Percentiles rank a stretch among this genome's conserved stretches.
These are phyloP conservation scores for Acronicta alni DNA, from an alignment of 2,888 invertebrate species.

Conservation along the genomic window DNA sequence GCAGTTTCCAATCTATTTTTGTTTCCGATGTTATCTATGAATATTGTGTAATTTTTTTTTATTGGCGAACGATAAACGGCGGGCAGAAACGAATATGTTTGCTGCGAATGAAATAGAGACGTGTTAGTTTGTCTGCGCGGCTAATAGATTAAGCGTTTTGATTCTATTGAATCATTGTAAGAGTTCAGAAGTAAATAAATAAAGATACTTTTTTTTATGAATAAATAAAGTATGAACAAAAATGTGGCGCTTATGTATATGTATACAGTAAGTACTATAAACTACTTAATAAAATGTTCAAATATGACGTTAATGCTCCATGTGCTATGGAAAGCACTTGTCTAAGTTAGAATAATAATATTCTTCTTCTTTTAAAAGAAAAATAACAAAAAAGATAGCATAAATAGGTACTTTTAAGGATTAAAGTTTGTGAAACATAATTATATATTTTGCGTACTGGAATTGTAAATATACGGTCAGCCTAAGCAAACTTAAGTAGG, in stretches of 20 bases:
- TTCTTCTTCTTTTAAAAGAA: no score
- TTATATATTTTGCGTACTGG: no score
- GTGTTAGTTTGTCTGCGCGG: slow-evolving; percentile 1
- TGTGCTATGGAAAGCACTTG: background rate
- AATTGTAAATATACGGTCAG: background rate
- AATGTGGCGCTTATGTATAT: background rate
- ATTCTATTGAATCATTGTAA: background rate
- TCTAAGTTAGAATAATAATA: background rate
- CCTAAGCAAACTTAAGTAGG: slow-evolving; percentile 15
- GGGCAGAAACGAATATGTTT: slow-evolving; percentile 45
- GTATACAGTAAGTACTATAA: no score
- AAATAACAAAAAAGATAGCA: no score
- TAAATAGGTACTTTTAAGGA: no score
- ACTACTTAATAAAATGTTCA: no score
- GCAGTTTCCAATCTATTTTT: slow-evolving; percentile 57
- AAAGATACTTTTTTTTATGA: background rate
- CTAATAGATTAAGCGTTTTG: background rate
- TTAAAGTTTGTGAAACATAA: no score
- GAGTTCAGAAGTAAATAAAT: background rate
- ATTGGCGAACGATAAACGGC: slow-evolving; percentile 48
- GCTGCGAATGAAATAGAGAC: slow-evolving; percentile 23
- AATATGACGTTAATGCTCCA: no score
- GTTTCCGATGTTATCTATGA: slow-evolving; percentile 51
- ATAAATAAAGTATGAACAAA: no score
- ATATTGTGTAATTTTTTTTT: slow-evolving; percentile 54